Base-by-base conservation (phyloP, 2,888 invertebrate genomes). In the Pilophorus perplexus region DNA sequence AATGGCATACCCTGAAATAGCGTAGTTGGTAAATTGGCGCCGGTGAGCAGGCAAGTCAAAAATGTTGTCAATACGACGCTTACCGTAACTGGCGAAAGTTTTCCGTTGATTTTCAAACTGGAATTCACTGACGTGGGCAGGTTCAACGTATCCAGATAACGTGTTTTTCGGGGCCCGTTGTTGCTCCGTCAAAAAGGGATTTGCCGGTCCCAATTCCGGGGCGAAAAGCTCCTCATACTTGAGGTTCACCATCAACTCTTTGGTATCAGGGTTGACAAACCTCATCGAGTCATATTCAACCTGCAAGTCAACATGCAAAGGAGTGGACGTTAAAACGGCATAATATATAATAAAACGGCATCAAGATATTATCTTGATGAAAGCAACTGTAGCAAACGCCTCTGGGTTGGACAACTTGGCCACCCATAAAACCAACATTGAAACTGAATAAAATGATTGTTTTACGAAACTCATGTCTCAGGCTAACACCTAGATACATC, bases 81-180 rank as follows among this genome's bases (percentile, higher is more conserved):
- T 20, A 46, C 85, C 96, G 75, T 89, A 96, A 75, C 94, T 95
- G 37, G 88, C 86, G 77, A 98, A 98, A 16, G 96, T 97, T 73
- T 94, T 80, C 66, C 97, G 82, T 76, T 98, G 96, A 76, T 92
- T 93, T 78, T 98, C 98, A 83, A 98, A 98, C 74, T 96, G 93
- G 78, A 99, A 99, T 73, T 92, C 90, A 78, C 90, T 97, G 55
- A 99, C 86, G 77, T 97, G 93, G 0, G 97, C 95, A 70, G 89
- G 87, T 75, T 99, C 99, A 0, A 96, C 91, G 79, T 85, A 95
- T 0, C 99, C 99, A 0, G 97, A 88, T 10, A 98, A 79, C 73
- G 90, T 95, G 76, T 99, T 99, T 75, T 93, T 88, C 4, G 83
- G 81, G 0, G 96, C 90, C 70, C 83, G 85, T 80, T 93, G 89